Percentiles rank a stretch among this genome's conserved stretches.
These are phyloP conservation scores for Centropus bengalensis DNA, from an alignment of 2,113 vertebrate genomes.

Conservation along the genomic window DNA sequence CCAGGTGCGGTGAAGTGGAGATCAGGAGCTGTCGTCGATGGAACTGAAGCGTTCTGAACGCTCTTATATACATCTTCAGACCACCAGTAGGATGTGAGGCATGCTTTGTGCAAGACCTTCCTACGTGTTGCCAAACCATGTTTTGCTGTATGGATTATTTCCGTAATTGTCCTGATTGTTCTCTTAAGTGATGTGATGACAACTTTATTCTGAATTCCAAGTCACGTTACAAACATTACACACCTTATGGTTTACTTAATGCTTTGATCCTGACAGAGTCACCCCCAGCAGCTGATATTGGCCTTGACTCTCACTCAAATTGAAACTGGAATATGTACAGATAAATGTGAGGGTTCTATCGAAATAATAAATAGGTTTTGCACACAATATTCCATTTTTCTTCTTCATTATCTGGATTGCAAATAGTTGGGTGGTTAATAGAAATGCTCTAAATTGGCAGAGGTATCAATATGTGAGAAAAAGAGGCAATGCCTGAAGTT, in stretches of 20 bases:
- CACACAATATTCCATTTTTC: neutral
- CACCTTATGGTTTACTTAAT: neutral
- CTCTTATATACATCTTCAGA: slow-evolving; percentile 45
- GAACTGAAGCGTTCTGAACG: neutral
- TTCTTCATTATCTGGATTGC: neutral
- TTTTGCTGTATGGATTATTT: slow-evolving; percentile 15
- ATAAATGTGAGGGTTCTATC: rapidly evolving
- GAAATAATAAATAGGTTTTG: rapidly evolving
- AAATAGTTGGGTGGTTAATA: neutral
- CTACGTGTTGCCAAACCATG: neutral
- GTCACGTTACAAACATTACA: neutral
- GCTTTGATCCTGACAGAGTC: neutral
- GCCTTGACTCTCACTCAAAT: neutral
- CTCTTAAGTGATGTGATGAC: neutral
- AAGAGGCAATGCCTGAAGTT: neutral
- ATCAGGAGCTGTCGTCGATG: neutral
- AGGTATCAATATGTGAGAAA: neutral
- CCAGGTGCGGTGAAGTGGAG: neutral
- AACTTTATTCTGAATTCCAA: neutral
- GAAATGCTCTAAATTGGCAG: rapidly evolving
- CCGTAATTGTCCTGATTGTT: slow-evolving; percentile 58
- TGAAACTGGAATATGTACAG: neutral
- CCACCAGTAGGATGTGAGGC: neutral
- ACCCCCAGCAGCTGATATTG: neutral
- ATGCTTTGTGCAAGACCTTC: slow-evolving; percentile 44